Percentiles rank a stretch among this genome's conserved stretches.
These are phyloP conservation scores for Tethya wilhelma DNA, from an alignment of 37 sponge, comb jelly and placozoan genomes.

Conservation along the genomic window DNA sequence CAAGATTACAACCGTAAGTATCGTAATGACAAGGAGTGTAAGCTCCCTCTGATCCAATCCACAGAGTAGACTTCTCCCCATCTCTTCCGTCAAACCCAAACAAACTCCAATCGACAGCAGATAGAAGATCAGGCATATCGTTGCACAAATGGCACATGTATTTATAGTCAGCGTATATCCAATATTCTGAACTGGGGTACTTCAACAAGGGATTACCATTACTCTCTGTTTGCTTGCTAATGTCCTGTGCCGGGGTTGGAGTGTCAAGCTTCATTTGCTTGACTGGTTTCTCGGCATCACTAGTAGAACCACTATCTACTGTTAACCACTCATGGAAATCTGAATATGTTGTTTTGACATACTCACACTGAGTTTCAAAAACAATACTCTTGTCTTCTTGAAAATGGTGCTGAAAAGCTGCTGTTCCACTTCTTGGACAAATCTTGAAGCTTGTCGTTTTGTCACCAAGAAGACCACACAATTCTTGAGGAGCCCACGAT, in stretches of 20 bases:
- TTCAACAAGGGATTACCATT: constrained; percentile 9
- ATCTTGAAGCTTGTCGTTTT: constrained; percentile 66
- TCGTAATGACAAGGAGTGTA: constrained; percentile 97
- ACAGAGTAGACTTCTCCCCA: constrained; percentile 73
- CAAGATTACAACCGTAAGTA: constrained; percentile 94
- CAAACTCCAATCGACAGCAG: constrained; percentile 74
- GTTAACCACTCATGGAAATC: constrained; percentile 73
- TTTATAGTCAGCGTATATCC: constrained; percentile 91
- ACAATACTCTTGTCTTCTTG: constrained; percentile 2
- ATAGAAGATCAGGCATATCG: constrained; percentile 34
- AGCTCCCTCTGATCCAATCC: constrained; percentile 90
- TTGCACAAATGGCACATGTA: constrained; percentile 75
- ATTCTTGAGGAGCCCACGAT: constrained; percentile 43
- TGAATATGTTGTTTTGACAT: constrained; percentile 51
- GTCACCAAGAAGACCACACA: constrained; percentile 17
- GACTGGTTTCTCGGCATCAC: background rate
- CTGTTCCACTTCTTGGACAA: constrained; percentile 43
- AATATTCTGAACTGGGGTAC: constrained; percentile 36
- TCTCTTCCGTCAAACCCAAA: constrained; percentile 79
- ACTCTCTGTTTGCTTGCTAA: background rate
- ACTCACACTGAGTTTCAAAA: constrained; percentile 79
- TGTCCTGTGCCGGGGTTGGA: background rate
- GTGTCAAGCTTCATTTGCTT: background rate
- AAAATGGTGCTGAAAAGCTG: background rate
- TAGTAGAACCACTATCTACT: background rate